These are phyloP conservation scores for Drosophila micromelanica DNA, from an alignment of 1,140 invertebrate genomes.

Conservation along the genomic window DNA sequence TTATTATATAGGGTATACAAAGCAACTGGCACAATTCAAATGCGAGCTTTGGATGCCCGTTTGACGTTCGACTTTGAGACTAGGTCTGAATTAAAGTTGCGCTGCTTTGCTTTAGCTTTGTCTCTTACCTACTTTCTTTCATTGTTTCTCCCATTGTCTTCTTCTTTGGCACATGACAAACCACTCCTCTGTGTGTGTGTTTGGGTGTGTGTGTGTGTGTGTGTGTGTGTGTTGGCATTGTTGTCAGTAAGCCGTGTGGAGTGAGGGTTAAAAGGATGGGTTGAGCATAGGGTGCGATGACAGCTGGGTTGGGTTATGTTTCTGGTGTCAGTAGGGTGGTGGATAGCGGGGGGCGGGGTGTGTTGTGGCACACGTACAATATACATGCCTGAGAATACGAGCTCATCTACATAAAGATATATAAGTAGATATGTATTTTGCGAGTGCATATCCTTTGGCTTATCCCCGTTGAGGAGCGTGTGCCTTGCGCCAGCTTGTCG, in stretches of 20 bases:
- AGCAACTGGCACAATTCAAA: conserved; percentile 56
- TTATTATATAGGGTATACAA: background rate
- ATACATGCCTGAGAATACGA: conserved; percentile 20
- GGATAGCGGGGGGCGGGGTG: background rate
- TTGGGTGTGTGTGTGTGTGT: conserved; percentile 11
- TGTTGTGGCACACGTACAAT: conserved; percentile 23
- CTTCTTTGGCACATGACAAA: conserved; percentile 4
- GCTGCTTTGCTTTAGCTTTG: conserved; percentile 24
- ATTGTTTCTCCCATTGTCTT: conserved; percentile 17
- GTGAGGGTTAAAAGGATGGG: conserved; percentile 1
- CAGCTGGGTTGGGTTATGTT: conserved; percentile 17
- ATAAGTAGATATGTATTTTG: conserved; percentile 8
- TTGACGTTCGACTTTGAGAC: conserved; percentile 55
- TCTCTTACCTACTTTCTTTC: conserved; percentile 9
- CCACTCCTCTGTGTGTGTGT: too few species aligned
- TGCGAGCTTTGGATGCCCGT: conserved; percentile 20
- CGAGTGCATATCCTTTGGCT: conserved; percentile 58
- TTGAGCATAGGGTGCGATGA: conserved; percentile 27
- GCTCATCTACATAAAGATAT: conserved; percentile 38
- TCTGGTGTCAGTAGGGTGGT: too few species aligned
- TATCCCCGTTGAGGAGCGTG: conserved; percentile 55
- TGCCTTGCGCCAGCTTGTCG: conserved; percentile 42
- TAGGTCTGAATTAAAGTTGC: conserved; percentile 44
- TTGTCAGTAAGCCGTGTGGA: conserved; percentile 3
- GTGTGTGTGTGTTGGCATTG: conserved; percentile 34